Conservation (phyloP, 2,797 vertebrate genomes). For the Hirundo rustica region DNA sequence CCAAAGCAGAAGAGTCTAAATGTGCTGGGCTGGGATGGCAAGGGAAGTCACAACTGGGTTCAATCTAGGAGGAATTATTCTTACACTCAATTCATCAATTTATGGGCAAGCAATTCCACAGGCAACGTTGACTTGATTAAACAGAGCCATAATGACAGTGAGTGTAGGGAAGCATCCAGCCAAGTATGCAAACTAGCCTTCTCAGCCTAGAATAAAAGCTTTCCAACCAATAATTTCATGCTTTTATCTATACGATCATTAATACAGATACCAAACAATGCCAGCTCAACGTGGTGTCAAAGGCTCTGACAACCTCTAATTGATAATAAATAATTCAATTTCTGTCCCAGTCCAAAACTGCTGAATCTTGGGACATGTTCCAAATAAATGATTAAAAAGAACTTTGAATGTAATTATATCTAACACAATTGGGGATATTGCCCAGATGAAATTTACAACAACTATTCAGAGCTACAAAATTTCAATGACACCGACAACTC, state of each 20-base stretch:
- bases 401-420: slow-evolving; percentile 70
- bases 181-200: slow-evolving; percentile 70
- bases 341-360: slow-evolving; percentile 64
- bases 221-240: slow-evolving; percentile 72
- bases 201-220: slow-evolving; percentile 66
- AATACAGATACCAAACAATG: slow-evolving; percentile 73
- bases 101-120: slow-evolving; percentile 49
- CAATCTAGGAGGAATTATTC: slow-evolving; percentile 60
- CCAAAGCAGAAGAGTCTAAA: slow-evolving; percentile 62
- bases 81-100: slow-evolving; percentile 63
- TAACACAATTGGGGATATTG: slow-evolving; percentile 63
- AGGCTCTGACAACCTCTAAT: slow-evolving; percentile 72
- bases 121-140: slow-evolving; percentile 59
- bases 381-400: slow-evolving; percentile 72
- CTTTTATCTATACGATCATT: slow-evolving; percentile 72
- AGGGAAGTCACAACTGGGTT: slow-evolving; percentile 63
- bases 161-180: slow-evolving; percentile 51
- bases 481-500: slow-evolving; percentile 55
- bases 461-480: slow-evolving; percentile 30
- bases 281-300: slow-evolving; percentile 62
- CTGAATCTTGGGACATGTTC: slow-evolving; percentile 65
- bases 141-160: slow-evolving; percentile 64
- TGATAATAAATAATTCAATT: slow-evolving; percentile 76
- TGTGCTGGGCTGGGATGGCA: slow-evolving; percentile 42
- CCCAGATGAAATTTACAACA: slow-evolving; percentile 65